Conservation (phyloP, 2,113 vertebrate genomes). For the Calyptomena viridis region DNA sequence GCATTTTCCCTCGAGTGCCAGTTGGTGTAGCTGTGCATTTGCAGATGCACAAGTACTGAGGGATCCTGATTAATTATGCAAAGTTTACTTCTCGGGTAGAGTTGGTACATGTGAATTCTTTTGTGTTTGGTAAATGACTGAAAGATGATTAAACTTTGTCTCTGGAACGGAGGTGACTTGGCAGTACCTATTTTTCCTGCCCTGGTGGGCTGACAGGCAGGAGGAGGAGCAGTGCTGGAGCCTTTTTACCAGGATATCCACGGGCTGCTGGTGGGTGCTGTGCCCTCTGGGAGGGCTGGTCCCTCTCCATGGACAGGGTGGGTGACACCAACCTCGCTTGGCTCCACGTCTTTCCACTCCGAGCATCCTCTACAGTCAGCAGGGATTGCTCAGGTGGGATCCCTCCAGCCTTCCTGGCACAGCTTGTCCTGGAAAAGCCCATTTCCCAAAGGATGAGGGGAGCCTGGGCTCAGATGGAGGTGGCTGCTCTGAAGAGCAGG, state of each 20-base stretch:
- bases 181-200: neutral
- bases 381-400: neutral
- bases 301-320: neutral
- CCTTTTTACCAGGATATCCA: neutral
- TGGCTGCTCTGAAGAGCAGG: neutral
- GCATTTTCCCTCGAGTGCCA: neutral
- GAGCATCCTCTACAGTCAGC: rapidly evolving
- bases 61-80: neutral
- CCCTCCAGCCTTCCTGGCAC: neutral
- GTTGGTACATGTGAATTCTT: neutral
- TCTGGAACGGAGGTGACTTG: neutral
- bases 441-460: rapidly evolving
- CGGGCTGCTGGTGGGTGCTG: rapidly evolving
- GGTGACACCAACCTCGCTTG: rapidly evolving
- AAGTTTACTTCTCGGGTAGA: neutral
- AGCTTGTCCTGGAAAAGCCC: neutral
- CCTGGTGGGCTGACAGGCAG: neutral
- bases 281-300: rapidly evolving
- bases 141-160: neutral
- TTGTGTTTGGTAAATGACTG: slow-evolving; percentile 22
- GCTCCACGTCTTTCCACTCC: rapidly evolving
- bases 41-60: neutral
- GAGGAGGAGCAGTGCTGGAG: neutral
- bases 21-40: slow-evolving; percentile 32
- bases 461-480: rapidly evolving